Percentiles rank a stretch among this genome's conserved stretches.
Conservation (phyloP, 2,113 vertebrate genomes). For the Uria aalge region DNA sequence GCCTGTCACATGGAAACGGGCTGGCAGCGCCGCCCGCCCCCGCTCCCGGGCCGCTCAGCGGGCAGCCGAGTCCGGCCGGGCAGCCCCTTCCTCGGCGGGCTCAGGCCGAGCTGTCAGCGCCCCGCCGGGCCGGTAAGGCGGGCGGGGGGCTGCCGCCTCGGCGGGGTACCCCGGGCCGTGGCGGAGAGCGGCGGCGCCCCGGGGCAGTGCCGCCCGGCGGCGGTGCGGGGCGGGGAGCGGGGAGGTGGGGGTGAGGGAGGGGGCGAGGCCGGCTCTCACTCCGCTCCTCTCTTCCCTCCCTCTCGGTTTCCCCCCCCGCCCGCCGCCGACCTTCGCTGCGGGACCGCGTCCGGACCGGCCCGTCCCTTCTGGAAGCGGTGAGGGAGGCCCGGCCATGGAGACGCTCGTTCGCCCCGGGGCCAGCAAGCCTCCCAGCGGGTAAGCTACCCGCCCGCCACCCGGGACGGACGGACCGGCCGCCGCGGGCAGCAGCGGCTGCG, state of each 20-base stretch:
- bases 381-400: conserved; percentile 25
- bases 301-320: not conserved
- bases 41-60: not conserved
- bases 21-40: not conserved
- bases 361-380: not conserved
- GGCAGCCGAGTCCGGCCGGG: not conserved
- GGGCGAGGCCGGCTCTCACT: not conserved
- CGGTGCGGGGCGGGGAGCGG: not conserved
- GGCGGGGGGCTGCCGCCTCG: too few relatives aligned
- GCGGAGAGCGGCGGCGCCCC: not conserved
- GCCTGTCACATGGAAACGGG: conserved; percentile 4
- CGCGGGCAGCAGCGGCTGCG: not conserved
- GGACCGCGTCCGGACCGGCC: not conserved
- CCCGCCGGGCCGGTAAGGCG: not conserved
- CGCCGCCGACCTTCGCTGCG: not conserved
- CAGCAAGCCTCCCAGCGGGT: conserved; percentile 54
- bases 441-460: not conserved
- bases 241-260: not conserved
- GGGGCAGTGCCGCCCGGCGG: not conserved
- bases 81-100: not conserved
- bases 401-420: not conserved
- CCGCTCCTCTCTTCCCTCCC: not conserved
- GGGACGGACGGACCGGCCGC: not conserved
- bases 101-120: not conserved
- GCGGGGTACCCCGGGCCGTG: not conserved